Percentiles rank a stretch among this genome's conserved stretches.
phyloP scores from a whole-genome alignment of 2,113 vertebrate species.

The Ceyx melanurus region DNA sequence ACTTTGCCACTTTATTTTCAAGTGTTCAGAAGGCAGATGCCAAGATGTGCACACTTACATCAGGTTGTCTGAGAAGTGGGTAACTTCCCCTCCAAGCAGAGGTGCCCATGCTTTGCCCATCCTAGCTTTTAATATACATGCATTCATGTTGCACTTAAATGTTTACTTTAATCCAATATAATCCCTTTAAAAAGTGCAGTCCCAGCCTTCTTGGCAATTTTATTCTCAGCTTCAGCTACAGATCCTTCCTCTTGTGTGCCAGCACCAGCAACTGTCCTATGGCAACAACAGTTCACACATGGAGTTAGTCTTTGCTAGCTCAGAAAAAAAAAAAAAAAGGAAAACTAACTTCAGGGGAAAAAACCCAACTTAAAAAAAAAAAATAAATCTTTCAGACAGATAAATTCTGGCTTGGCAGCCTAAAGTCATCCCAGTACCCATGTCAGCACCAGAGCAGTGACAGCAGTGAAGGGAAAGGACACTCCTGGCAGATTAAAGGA shows the following conservation, averaged over 20 bases:
- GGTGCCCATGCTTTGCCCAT: neutral
- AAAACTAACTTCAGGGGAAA: neutral
- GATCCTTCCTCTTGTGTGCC: neutral
- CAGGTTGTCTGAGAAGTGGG: neutral
- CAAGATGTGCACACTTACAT: neutral
- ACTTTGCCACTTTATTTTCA: neutral
- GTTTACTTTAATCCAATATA: neutral
- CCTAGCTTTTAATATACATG: neutral
- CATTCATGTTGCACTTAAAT: neutral
- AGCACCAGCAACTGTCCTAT: neutral
- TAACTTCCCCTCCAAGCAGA: neutral
- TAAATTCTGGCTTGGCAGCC: neutral
- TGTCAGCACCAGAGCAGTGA: neutral
- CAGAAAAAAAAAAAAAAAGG: neutral
- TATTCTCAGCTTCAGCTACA: neutral
- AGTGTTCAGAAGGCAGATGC: neutral
- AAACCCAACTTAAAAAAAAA: too few relatives aligned
- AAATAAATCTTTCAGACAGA: neutral
- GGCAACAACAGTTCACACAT: neutral
- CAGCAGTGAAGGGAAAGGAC: neutral
- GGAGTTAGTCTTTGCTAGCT: neutral
- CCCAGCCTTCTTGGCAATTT: neutral
- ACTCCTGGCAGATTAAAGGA: slow-evolving; percentile 5
- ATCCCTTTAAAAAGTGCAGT: neutral
- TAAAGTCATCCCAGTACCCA: neutral